Percentiles rank a stretch among this genome's conserved stretches.
phyloP scores from a whole-genome alignment of 2,888 invertebrate genomes.

The Rhagonycha fulva region DNA sequence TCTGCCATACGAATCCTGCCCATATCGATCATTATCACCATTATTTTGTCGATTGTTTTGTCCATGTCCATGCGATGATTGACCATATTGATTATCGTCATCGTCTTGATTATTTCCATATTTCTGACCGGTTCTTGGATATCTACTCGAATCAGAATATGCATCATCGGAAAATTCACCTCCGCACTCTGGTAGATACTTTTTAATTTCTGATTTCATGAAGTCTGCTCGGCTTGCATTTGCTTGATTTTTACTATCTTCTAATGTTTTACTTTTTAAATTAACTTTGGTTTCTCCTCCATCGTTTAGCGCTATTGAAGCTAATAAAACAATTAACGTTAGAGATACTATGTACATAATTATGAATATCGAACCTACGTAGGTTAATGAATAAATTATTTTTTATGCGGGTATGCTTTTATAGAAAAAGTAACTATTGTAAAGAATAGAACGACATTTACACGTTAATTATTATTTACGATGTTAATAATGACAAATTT shows the following conservation, averaged over 20 bases:
- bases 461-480: background rate
- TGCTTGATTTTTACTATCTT: slow-evolving; percentile 9
- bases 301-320: background rate
- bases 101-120: background rate
- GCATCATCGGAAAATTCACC: slow-evolving; percentile 33
- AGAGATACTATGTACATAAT: background rate
- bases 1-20: background rate
- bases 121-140: background rate
- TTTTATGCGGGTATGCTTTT: background rate
- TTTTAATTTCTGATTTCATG: slow-evolving; percentile 41
- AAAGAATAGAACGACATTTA: background rate
- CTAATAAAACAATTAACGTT: background rate
- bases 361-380: background rate
- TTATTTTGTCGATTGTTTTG: background rate
- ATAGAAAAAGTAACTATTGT: background rate
- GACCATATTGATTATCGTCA: background rate
- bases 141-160: slow-evolving; percentile 1
- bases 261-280: background rate
- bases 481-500: background rate
- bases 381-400: background rate
- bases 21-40: background rate
- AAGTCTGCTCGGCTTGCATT: slow-evolving; percentile 12
- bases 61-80: background rate
- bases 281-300: background rate
- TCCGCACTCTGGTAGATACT: slow-evolving; percentile 44